Evolutionary conservation across 2,888 invertebrate species (phyloP).

Genomic region (Aphodius sticticus): DNA sequence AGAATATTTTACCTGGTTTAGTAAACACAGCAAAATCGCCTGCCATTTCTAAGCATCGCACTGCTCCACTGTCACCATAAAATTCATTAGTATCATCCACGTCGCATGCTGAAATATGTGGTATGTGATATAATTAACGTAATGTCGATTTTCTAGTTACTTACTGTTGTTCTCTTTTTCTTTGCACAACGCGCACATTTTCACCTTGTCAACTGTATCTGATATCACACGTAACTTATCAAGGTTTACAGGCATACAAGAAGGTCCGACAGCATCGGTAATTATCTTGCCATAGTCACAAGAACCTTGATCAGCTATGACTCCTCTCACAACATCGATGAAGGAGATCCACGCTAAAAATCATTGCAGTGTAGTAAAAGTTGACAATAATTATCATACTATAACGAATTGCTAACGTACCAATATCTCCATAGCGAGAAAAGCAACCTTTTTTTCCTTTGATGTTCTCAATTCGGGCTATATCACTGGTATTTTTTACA

Average conservation of each 20-base stretch:
- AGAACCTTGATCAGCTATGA: conserved; percentile 59
- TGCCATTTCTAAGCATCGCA: conserved; percentile 64
- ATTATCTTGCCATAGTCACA: conserved; percentile 68
- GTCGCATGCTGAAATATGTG: conserved; percentile 56
- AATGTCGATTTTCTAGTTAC: not conserved
- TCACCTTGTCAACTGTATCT: not conserved
- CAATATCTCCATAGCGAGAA: conserved; percentile 72
- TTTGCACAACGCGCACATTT: conserved; percentile 8
- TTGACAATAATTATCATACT: not conserved
- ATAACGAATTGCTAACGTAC: conserved; percentile 53
- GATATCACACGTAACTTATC: conserved; percentile 50
- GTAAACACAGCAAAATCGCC: conserved; percentile 69
- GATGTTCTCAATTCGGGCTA: conserved; percentile 64
- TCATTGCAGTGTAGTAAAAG: conserved; percentile 47
- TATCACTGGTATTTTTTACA: conserved; percentile 55
- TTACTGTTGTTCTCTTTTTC: not conserved
- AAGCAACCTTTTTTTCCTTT: conserved; percentile 68
- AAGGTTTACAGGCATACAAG: conserved; percentile 70
- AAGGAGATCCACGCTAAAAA: conserved; percentile 67
- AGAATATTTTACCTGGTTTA: conserved; percentile 45
- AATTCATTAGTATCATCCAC: conserved; percentile 64
- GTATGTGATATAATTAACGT: not conserved
- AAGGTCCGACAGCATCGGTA: conserved; percentile 65
- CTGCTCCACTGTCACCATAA: conserved; percentile 69
- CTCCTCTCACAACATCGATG: conserved; percentile 64